These are phyloP conservation scores for Coregonus ussuriensis DNA, from an alignment of 2,797 vertebrate species.

Conservation along the genomic window DNA sequence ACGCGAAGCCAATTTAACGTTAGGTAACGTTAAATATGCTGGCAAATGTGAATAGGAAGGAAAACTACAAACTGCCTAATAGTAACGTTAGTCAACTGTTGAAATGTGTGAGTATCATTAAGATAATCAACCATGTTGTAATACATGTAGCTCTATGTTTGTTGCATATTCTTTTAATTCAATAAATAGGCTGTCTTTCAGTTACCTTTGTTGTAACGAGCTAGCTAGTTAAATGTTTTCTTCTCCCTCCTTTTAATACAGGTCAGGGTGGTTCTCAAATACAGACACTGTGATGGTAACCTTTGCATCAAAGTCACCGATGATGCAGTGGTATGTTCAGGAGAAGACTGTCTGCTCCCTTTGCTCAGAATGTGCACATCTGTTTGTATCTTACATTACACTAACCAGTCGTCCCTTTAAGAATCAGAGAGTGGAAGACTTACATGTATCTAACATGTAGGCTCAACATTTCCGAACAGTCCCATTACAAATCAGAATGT, in stretches of 20 bases:
- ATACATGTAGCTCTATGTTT: not conserved
- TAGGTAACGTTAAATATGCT: not conserved
- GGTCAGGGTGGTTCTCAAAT: constrained; percentile 95
- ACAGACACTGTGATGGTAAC: constrained; percentile 93
- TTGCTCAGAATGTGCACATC: not conserved
- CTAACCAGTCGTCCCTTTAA: no score
- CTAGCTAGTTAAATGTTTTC: not conserved
- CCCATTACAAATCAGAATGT: no score
- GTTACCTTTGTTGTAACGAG: not conserved
- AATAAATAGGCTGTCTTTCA: not conserved
- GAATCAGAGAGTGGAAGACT: no score
- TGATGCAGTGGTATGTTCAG: constrained; percentile 86
- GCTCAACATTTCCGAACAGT: no score
- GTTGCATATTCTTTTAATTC: not conserved
- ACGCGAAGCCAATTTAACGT: not conserved
- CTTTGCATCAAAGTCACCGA: constrained; percentile 97
- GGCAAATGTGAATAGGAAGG: no score
- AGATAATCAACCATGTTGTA: not conserved
- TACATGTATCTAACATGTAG: no score
- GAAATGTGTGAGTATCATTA: no score
- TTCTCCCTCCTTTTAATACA: constrained; percentile 64
- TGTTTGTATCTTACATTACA: not conserved
- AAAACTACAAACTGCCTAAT: no score
- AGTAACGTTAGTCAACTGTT: no score
- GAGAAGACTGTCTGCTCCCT: not conserved